A percentile compares a stretch with the other conserved stretches of the same genome.
These are phyloP conservation scores for Dendropsophus ebraccatus DNA, from an alignment of 2,113 vertebrate genomes.

Conservation along the genomic window DNA sequence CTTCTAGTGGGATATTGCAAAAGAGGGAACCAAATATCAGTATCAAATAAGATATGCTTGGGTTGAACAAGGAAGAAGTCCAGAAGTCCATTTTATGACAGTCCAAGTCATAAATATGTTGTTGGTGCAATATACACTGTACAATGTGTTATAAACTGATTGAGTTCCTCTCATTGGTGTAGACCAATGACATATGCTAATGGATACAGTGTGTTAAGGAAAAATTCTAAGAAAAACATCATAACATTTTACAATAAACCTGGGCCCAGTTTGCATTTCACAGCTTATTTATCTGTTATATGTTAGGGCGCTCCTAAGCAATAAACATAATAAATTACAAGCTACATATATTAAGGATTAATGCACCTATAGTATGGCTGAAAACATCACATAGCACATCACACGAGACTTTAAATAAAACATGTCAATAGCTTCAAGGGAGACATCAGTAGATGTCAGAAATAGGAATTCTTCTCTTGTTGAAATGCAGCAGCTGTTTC, in stretches of 20 bases:
- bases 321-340: not conserved
- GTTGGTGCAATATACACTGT: no score
- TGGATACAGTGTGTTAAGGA: no score
- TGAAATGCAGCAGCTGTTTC: conserved; percentile 66
- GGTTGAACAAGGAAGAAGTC: no score
- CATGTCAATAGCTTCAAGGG: conserved; percentile 43
- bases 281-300: not conserved
- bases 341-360: not conserved
- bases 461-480: conserved; percentile 45
- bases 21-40: no score
- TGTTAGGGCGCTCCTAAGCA: not conserved
- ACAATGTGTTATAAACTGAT: no score
- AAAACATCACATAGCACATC: not conserved
- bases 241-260: not conserved
- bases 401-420: not conserved
- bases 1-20: no score
- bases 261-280: not conserved
- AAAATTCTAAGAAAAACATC: not conserved
- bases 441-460: conserved; percentile 52
- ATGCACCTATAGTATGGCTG: not conserved
- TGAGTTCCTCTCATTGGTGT: not conserved
- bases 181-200: not conserved
- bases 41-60: no score
- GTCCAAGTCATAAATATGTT: no score
- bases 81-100: no score